A percentile compares a stretch with the other conserved stretches of the same genome.
phyloP scores from a whole-genome alignment of 35 echinoderm and acorn worm species.

The Ptychodera flava region DNA sequence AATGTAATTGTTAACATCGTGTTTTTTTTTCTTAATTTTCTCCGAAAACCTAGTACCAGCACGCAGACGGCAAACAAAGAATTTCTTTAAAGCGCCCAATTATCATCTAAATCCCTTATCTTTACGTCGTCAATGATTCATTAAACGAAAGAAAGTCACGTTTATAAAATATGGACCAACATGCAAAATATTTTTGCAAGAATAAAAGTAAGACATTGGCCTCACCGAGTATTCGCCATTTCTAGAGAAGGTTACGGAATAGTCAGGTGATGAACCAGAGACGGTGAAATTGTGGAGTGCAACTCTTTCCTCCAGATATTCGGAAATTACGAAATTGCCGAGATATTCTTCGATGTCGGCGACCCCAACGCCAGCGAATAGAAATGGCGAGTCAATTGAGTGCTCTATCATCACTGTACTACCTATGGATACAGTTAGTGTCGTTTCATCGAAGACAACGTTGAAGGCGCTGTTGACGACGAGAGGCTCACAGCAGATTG shows the following conservation, averaged over 20 bases:
- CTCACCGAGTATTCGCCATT: neutral
- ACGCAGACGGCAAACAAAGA: too few species aligned
- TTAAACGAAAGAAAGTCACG: too few species aligned
- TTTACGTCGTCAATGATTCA: too few species aligned
- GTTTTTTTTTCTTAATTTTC: too few species aligned
- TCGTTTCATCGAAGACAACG: neutral
- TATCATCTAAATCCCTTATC: too few species aligned
- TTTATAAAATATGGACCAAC: too few species aligned
- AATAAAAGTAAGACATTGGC: too few species aligned
- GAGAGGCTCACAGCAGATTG: too few species aligned
- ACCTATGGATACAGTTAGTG: neutral
- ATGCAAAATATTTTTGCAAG: too few species aligned
- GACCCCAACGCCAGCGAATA: constrained; percentile 50
- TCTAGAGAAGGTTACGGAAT: constrained; percentile 2
- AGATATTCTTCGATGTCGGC: constrained; percentile 14
- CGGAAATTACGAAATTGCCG: constrained; percentile 73
- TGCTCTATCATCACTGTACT: constrained; percentile 45
- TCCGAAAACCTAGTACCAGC: too few species aligned
- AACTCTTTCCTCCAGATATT: constrained; percentile 57
- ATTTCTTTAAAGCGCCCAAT: too few species aligned
- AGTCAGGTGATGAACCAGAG: neutral
- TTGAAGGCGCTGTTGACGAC: neutral
- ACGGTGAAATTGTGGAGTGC: constrained; percentile 20
- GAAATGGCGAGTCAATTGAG: constrained; percentile 41
- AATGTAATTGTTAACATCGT: too few species aligned